Conservation (phyloP, 2,113 vertebrate species). For the Spea multiplicata region DNA sequence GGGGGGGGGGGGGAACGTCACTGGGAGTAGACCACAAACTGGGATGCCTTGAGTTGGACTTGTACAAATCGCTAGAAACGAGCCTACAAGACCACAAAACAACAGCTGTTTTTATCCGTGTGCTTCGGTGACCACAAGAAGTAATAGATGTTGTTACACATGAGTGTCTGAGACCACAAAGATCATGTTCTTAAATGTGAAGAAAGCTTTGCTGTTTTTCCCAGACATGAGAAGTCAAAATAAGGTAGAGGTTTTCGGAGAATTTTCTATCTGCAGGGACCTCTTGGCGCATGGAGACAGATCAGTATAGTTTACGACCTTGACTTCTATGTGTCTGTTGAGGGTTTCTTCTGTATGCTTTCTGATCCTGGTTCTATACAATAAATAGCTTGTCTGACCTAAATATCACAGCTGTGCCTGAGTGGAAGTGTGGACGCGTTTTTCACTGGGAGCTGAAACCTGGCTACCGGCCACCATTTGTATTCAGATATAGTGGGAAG, state of each 20-base stretch:
- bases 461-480: constrained; percentile 29
- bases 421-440: constrained; percentile 18
- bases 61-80: constrained; percentile 25
- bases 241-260: constrained; percentile 15
- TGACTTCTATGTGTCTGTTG: constrained; percentile 39
- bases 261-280: constrained; percentile 34
- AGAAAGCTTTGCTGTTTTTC: constrained; percentile 37
- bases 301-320: constrained; percentile 34
- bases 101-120: constrained; percentile 27
- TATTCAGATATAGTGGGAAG: constrained; percentile 39
- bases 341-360: constrained; percentile 20
- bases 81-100: constrained; percentile 33
- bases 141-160: constrained; percentile 49
- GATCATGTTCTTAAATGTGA: constrained; percentile 40
- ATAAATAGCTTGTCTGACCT: constrained; percentile 39
- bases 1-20: constrained; percentile 27
- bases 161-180: constrained; percentile 35
- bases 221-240: constrained; percentile 40
- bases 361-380: constrained; percentile 34
- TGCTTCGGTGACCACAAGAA: constrained; percentile 31
- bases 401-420: constrained; percentile 41
- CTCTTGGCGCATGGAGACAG: background rate
- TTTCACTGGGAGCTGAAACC: background rate
- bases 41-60: constrained; percentile 21
- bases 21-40: constrained; percentile 6